Evolutionary conservation across 2,888 invertebrate species (phyloP).

Genomic region (Lepidocyrtoides sp.): DNA sequence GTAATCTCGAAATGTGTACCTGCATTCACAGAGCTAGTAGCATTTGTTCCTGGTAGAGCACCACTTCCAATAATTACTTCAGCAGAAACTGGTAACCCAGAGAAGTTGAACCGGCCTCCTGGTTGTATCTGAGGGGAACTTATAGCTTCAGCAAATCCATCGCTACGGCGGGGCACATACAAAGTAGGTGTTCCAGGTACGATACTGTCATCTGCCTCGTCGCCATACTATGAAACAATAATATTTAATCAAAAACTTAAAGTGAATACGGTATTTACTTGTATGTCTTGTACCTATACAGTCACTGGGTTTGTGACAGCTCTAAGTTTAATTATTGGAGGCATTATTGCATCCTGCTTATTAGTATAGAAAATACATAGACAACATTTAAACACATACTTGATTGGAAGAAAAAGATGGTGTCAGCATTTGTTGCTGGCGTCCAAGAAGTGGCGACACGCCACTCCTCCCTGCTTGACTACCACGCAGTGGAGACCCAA

Average conservation of each 20-base stretch:
- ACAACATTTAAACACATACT: neutral
- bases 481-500: conserved; percentile 32
- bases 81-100: conserved; percentile 41
- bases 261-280: too few relatives aligned
- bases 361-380: too few relatives aligned
- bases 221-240: conserved; percentile 87
- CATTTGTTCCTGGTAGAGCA: conserved; percentile 46
- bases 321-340: neutral
- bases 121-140: conserved; percentile 93
- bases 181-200: conserved; percentile 97
- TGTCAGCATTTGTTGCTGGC: conserved; percentile 82
- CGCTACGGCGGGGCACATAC: conserved; percentile 93
- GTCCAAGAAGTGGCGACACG: conserved; percentile 73
- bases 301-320: too few relatives aligned
- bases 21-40: conserved; percentile 55
- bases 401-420: conserved; percentile 69
- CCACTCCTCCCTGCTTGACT: conserved; percentile 48
- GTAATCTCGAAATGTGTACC: conserved; percentile 37
- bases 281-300: too few relatives aligned
- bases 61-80: conserved; percentile 19
- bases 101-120: conserved; percentile 89
- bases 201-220: conserved; percentile 92
- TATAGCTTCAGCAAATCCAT: conserved; percentile 96
- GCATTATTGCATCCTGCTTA: too few relatives aligned
- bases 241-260: neutral